Evolutionary conservation across 1,140 invertebrate genomes (phyloP), one percentile per base, ranked within the genome.

Genomic region (Drosophila ambigua): DNA sequence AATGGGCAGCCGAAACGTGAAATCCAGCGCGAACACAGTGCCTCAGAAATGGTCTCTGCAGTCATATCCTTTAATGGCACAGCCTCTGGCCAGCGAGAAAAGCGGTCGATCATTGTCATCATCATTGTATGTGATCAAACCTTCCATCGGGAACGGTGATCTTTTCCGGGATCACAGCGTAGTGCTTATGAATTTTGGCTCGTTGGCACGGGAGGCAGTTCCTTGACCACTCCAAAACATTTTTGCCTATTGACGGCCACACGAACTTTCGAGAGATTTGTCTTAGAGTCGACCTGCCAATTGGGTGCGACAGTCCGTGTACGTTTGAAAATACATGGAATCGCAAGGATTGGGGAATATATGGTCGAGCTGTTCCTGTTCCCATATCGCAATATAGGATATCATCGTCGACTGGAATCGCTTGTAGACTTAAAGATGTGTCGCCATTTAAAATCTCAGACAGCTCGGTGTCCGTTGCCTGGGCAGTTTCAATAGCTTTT

Each of bases 41-140:
- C 89, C 5, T 49, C 46, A n/a, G 11, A 16, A 9, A 23, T 20
- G 46, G 78, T 83, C 26, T 87, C 77, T 13, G 89, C 84, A 23
- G 77, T 52, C 11, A 87, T 87, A 63, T 92, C 76, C 28, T 46
- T 20, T 2, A 92, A 48, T 0, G 92, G 91, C 16, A 91, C 55
- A 2, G 77, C 88, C 79, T 93, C 91, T 0, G 84, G 90, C 92
- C 92, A 93, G 16, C 91, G 52, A 7, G 92, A 91, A 41, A 79
- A 88, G 1, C 85, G 41, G 48, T 92, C 92, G 0, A 92, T 76
- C 9, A 72, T 69, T 8, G 83, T 91, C 6, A 90, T 92, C 90
- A n/a, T 9, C 92, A 20, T 63, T 92, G 64, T 0, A 92, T 61
- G 45, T 87, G 78, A 6, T 76, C 72, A 24, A 90, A 90, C 23